Evolutionary conservation across 2,113 vertebrate species (phyloP).

Genomic region (Stictonetta naevosa): DNA sequence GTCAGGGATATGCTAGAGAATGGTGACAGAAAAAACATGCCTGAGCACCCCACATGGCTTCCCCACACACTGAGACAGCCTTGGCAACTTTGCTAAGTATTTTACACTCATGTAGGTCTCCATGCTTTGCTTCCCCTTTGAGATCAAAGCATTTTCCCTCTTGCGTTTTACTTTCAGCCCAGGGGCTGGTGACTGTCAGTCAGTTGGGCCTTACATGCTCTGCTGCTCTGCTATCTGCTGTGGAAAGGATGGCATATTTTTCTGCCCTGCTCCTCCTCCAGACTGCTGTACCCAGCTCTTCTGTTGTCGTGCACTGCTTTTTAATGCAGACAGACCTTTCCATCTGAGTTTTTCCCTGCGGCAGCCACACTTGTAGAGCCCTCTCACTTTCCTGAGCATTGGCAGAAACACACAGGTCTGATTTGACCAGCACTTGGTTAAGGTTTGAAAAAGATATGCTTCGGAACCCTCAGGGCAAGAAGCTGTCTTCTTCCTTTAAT

Average conservation of each 20-base stretch:
- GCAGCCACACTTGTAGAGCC: not conserved
- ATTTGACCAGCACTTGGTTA: not conserved
- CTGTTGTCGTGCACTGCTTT: not conserved
- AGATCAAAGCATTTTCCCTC: not conserved
- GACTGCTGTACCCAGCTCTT: not conserved
- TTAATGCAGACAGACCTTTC: not conserved
- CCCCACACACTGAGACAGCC: not conserved
- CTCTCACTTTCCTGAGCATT: not conserved
- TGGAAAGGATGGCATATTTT: not conserved
- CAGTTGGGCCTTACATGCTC: not conserved
- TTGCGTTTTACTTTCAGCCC: not conserved
- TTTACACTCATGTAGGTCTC: not conserved
- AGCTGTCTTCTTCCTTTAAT: not conserved
- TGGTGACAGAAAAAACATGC: not conserved
- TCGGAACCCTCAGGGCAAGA: not conserved
- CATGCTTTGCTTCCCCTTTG: not conserved
- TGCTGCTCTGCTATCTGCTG: not conserved
- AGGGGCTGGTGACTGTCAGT: not conserved
- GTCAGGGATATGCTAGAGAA: not conserved
- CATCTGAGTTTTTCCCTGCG: not conserved
- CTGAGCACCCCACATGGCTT: not conserved
- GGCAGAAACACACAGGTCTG: not conserved
- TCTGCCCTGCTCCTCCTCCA: not conserved
- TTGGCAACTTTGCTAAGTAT: not conserved
- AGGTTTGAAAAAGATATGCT: not conserved